These are phyloP conservation scores for Theocolax elegans DNA, from an alignment of 1,140 invertebrate species.

Conservation along the genomic window DNA sequence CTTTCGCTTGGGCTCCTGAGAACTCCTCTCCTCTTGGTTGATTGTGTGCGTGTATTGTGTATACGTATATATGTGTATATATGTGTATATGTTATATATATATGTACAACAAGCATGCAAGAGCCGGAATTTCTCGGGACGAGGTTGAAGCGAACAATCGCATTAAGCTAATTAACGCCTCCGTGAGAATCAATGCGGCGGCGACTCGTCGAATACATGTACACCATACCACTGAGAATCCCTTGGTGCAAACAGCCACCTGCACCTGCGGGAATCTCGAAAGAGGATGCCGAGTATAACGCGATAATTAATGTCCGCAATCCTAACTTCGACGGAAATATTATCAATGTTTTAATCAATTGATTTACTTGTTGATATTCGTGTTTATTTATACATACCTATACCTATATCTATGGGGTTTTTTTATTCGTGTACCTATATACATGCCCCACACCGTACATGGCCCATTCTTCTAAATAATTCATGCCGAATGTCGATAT, in stretches of 20 bases:
- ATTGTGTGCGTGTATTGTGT: background rate
- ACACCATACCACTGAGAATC: slow-evolving; percentile 13
- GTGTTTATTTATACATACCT: too few species aligned
- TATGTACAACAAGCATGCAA: background rate
- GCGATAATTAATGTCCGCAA: slow-evolving; percentile 14
- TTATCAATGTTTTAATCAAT: too few species aligned
- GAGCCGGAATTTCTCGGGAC: background rate
- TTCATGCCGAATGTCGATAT: too few species aligned
- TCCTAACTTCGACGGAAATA: too few species aligned
- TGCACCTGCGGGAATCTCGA: slow-evolving; percentile 39
- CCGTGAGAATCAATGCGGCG: slow-evolving; percentile 35
- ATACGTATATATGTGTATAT: background rate
- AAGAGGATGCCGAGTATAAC: slow-evolving; percentile 28
- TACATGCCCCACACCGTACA: too few species aligned
- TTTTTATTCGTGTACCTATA: too few species aligned
- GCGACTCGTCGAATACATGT: background rate
- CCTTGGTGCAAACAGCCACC: slow-evolving; percentile 22
- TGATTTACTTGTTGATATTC: too few species aligned
- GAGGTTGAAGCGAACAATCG: slow-evolving; percentile 36
- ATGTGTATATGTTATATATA: background rate
- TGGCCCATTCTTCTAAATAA: too few species aligned
- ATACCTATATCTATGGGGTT: too few species aligned
- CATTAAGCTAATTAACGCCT: slow-evolving; percentile 47
- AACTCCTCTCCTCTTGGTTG: background rate
- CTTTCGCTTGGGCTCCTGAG: background rate